Percentiles rank a stretch among this genome's conserved stretches.
These are phyloP conservation scores for Sweltsa coloradensis DNA, from an alignment of 1,140 invertebrate species.

Conservation along the genomic window DNA sequence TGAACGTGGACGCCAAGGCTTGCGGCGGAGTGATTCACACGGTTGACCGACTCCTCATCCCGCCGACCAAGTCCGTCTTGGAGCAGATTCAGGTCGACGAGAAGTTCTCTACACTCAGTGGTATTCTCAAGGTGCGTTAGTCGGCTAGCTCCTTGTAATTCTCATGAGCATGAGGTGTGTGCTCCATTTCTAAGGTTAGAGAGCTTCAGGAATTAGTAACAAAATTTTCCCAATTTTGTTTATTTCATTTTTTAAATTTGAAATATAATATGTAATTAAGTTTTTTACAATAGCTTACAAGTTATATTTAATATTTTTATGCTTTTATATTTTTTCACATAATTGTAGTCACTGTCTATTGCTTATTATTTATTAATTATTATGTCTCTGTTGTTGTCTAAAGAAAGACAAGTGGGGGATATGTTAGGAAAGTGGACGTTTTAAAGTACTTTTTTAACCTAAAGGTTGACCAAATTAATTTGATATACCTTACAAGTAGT, in stretches of 20 bases:
- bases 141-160: no score
- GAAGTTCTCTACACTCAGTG: conserved; percentile 31
- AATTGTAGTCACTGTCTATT: no score
- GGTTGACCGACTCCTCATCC: conserved; percentile 38
- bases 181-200: background rate
- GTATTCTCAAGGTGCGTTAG: conserved; percentile 28
- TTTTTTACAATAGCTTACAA: no score
- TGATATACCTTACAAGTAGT: background rate
- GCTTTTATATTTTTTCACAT: no score
- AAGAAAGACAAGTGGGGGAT: background rate
- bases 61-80: conserved; percentile 34
- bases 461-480: background rate
- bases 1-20: conserved; percentile 41
- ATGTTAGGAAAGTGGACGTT: conserved; percentile 3
- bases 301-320: no score
- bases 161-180: no score
- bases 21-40: conserved; percentile 47
- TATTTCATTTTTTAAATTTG: background rate
- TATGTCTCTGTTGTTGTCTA: background rate
- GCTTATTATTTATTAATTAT: conserved; percentile 2
- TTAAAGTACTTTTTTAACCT: background rate
- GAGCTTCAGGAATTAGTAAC: background rate
- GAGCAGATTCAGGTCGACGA: conserved; percentile 30
- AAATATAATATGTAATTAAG: conserved; percentile 4
- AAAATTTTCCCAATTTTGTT: background rate